A percentile compares a stretch with the other conserved stretches of the same genome.
These are phyloP conservation scores for Diplolepis rosae DNA, from an alignment of 2,888 invertebrate species.

Conservation along the genomic window DNA sequence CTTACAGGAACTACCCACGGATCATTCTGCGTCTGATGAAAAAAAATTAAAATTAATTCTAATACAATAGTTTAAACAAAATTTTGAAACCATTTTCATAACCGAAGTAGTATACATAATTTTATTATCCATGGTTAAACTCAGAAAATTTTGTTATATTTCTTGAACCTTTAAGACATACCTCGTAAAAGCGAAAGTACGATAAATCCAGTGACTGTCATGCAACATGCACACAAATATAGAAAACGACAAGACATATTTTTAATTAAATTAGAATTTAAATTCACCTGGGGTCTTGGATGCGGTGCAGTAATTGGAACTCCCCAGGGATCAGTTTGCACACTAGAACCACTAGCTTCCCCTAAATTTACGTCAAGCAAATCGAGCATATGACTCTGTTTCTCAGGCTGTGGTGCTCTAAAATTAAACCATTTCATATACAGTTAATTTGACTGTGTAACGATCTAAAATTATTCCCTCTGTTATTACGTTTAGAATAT, in stretches of 20 bases:
- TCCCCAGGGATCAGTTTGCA: conserved; percentile 85
- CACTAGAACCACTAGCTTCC: conserved; percentile 76
- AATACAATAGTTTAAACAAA: not conserved
- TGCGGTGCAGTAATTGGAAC: conserved; percentile 76
- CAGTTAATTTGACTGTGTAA: conserved; percentile 13
- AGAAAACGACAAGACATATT: conserved; percentile 22
- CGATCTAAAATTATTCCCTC: not conserved
- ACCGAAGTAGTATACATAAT: not conserved
- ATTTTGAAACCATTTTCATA: too few species aligned
- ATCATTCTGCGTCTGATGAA: conserved; percentile 74
- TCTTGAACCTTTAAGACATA: conserved; percentile 56
- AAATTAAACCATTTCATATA: conserved; percentile 33
- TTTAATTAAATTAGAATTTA: conserved; percentile 23
- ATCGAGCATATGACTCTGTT: conserved; percentile 86
- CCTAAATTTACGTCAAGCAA: conserved; percentile 87
- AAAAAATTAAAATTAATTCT: not conserved
- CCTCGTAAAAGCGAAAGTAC: conserved; percentile 58
- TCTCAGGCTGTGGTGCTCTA: conserved; percentile 70
- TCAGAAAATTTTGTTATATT: not conserved
- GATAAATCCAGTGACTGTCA: conserved; percentile 68
- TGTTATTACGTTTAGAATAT: not conserved
- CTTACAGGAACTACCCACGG: conserved; percentile 79
- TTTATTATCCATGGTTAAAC: not conserved
- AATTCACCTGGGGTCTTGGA: conserved; percentile 77
- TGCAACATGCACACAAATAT: conserved; percentile 53